These are phyloP conservation scores for Peromyscus aztecus DNA, from an alignment of 2,797 vertebrate genomes.

Conservation along the genomic window DNA sequence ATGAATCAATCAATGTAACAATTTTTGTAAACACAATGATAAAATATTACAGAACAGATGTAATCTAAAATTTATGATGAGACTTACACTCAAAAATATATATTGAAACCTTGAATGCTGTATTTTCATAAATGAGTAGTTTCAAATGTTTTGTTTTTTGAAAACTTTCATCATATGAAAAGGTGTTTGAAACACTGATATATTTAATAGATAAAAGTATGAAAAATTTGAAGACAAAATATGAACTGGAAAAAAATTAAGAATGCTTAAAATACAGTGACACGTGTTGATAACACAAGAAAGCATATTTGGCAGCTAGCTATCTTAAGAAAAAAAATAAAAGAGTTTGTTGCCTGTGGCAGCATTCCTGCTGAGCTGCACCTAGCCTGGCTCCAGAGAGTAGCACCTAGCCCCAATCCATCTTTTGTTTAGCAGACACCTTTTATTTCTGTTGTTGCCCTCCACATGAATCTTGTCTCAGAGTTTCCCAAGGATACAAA, in stretches of 20 bases:
- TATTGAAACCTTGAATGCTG: neutral
- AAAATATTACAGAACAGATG: neutral
- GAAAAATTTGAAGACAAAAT: conserved; percentile 36
- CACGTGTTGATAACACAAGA: neutral
- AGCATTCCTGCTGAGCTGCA: too few relatives aligned
- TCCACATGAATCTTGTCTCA: too few relatives aligned
- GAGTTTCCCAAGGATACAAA: too few relatives aligned
- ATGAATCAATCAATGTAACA: neutral
- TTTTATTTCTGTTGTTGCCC: too few relatives aligned
- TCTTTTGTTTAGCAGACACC: too few relatives aligned
- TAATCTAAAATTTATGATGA: neutral
- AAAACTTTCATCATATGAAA: conserved; percentile 39
- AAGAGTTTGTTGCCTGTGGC: neutral
- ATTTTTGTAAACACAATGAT: neutral
- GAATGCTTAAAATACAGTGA: neutral
- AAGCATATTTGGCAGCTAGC: neutral
- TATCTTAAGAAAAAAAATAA: neutral
- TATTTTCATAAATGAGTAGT: conserved; percentile 8
- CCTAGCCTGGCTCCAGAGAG: too few relatives aligned
- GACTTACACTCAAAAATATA: conserved; percentile 1
- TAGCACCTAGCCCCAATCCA: too few relatives aligned
- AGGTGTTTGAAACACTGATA: neutral
- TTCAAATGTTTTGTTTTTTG: conserved; percentile 26
- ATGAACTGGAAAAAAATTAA: neutral
- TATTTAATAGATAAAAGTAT: conserved; percentile 6